Base-by-base conservation (phyloP, 1,140 invertebrate genomes). In the Orchesella cincta region DNA sequence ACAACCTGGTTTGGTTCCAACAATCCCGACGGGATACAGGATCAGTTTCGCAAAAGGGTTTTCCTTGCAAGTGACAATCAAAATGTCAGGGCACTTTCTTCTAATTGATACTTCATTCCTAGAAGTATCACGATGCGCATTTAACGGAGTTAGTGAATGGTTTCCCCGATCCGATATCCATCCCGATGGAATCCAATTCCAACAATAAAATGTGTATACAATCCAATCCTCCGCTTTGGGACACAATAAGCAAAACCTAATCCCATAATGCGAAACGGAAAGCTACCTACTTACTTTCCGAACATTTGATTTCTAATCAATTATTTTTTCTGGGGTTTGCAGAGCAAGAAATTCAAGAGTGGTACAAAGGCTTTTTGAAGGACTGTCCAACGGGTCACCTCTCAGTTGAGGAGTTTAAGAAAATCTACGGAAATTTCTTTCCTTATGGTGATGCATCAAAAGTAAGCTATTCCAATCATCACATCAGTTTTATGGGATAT, bases 401-500 rank as follows among this genome's bases (percentile, higher is more conserved):
- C 67, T 96, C 94, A 74, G 95, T 98, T 54, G 96, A 98, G 83
- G 97, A 98, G 85, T 98, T 98, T 85, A 98, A 98, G 86, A 98
- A 98, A 88, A 98, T 98, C 83, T 99, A 98, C 86, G 96, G 95
- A 80, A 98, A 98, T 86, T 98, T 99, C 87, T 98, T 98, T 85
- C 97, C 97, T 23, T 98, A 98, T 84, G 97, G 96, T n/a, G 97
- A 99, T 86, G 96, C 96, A 62, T 98, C 96, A 82, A 67, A 67
- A 67, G 62, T 67, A 67, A 67, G 62, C 20, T 20, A 20, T 46
- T 46, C n/a, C n/a, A n/a, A n/a, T n/a, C n/a, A n/a, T n/a, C n/a
- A n/a, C n/a, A n/a, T n/a, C n/a, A n/a, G n/a, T n/a, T n/a, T n/a
- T n/a, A n/a, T n/a, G n/a, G n/a, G n/a, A n/a, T n/a, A n/a, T n/a